These are phyloP conservation scores for Cerastis rubricosa DNA, from an alignment of 2,888 invertebrate genomes.

Conservation along the genomic window DNA sequence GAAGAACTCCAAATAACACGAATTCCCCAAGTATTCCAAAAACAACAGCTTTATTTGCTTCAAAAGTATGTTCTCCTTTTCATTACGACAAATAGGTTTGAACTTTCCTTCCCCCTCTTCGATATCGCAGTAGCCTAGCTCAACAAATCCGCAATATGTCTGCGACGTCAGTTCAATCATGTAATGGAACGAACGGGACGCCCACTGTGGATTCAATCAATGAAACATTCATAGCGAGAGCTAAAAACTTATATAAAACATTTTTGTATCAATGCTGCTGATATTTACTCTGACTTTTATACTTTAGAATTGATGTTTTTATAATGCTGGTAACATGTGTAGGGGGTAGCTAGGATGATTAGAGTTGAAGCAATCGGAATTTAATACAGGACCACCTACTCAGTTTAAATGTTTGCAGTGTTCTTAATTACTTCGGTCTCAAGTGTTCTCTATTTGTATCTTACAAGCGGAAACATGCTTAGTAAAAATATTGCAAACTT, in stretches of 20 bases:
- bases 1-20: neutral
- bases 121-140: slow-evolving; percentile 56
- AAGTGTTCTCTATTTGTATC: neutral
- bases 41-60: neutral
- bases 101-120: slow-evolving; percentile 2
- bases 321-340: slow-evolving; percentile 7
- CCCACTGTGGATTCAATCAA: slow-evolving; percentile 67
- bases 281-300: slow-evolving; percentile 46
- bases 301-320: slow-evolving; percentile 38
- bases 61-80: slow-evolving; percentile 7
- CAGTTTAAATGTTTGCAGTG: neutral
- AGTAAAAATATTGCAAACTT: neutral
- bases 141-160: slow-evolving; percentile 63
- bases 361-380: neutral
- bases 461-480: neutral
- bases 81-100: slow-evolving; percentile 26
- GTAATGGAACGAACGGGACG: slow-evolving; percentile 72
- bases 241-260: slow-evolving; percentile 63
- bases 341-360: neutral
- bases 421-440: neutral
- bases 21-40: neutral
- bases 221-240: slow-evolving; percentile 66
- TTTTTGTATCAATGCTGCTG: slow-evolving; percentile 53
- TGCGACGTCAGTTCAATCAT: slow-evolving; percentile 73
- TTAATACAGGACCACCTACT: neutral